These are phyloP conservation scores for Cerastis rubricosa DNA, from an alignment of 2,888 invertebrate species.

Conservation along the genomic window DNA sequence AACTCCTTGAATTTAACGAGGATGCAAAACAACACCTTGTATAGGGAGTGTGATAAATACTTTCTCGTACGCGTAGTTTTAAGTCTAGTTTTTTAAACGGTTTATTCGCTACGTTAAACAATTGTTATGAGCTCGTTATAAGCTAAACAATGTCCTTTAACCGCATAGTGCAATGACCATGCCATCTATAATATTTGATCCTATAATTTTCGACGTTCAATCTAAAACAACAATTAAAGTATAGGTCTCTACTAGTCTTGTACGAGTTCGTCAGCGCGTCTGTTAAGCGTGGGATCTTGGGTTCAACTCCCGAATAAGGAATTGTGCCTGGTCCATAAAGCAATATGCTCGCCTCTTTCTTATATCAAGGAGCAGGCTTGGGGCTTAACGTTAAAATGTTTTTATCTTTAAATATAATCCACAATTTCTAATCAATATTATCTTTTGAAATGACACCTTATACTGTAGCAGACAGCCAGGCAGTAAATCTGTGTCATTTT, in stretches of 20 bases:
- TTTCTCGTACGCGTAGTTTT: neutral
- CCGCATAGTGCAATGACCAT: neutral
- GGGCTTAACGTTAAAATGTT: neutral
- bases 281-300: neutral
- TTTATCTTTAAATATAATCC: neutral
- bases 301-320: neutral
- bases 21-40: no score
- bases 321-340: neutral
- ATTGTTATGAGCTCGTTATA: neutral
- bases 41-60: neutral
- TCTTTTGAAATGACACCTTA: neutral
- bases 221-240: neutral
- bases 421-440: neutral
- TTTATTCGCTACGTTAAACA: neutral
- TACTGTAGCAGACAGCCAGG: neutral
- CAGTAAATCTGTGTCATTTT: constrained; percentile 16
- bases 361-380: neutral
- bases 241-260: neutral
- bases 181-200: neutral
- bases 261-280: neutral
- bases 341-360: no score
- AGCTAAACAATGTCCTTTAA: neutral
- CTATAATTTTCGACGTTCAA: neutral
- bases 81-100: neutral
- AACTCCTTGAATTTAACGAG: no score